These are phyloP conservation scores for Equus quagga DNA, from an alignment of 2,113 vertebrate genomes.

Conservation along the genomic window DNA sequence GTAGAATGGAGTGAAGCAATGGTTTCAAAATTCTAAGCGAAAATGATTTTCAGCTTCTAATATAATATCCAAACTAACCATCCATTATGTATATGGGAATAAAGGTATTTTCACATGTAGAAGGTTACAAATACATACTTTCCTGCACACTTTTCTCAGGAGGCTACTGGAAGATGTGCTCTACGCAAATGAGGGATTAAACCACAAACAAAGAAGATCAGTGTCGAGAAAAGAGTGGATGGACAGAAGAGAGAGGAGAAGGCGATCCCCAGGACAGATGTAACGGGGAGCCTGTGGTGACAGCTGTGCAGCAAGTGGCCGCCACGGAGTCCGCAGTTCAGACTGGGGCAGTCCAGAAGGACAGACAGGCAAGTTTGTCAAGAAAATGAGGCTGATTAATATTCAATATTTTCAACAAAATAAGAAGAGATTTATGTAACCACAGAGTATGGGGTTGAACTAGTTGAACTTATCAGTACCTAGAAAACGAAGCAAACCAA, in stretches of 20 bases:
- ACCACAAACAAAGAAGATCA: neutral
- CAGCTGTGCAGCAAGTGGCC: accelerated
- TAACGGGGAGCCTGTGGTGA: neutral
- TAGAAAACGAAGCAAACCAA: neutral
- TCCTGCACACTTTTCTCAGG: neutral
- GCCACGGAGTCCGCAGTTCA: neutral
- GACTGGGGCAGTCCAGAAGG: neutral
- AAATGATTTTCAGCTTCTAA: neutral
- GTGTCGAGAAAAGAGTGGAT: neutral
- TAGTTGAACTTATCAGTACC: neutral
- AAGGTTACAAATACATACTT: neutral
- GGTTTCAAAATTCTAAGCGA: neutral
- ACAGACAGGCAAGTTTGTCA: neutral
- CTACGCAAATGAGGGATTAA: neutral
- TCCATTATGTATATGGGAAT: neutral
- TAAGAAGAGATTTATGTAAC: neutral
- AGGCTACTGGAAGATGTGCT: neutral
- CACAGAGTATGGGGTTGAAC: neutral
- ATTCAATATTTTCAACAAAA: neutral
- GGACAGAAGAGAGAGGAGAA: neutral
- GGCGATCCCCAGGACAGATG: accelerated
- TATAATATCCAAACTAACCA: neutral
- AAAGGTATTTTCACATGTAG: neutral
- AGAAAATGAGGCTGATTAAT: neutral
- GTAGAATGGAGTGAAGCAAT: neutral